These are phyloP conservation scores for Onychomys torridus DNA, from an alignment of 2,797 vertebrate species.

Conservation along the genomic window DNA sequence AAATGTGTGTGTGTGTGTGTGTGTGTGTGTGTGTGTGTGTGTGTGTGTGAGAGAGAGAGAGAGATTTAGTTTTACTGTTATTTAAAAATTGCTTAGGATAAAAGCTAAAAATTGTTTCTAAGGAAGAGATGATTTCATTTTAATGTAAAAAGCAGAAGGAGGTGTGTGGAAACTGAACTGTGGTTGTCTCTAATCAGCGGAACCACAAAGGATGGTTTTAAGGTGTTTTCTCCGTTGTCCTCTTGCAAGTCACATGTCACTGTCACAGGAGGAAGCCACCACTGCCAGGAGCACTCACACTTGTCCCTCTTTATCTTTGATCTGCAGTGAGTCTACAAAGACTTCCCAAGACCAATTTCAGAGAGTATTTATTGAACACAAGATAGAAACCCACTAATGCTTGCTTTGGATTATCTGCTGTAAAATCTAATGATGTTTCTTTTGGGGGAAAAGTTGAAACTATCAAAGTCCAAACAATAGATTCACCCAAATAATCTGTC, in stretches of 20 bases:
- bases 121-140: conserved; percentile 46
- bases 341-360: background rate
- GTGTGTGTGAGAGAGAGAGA: no score
- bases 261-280: background rate
- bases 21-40: background rate
- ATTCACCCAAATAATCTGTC: background rate
- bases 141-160: conserved; percentile 9
- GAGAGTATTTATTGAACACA: background rate
- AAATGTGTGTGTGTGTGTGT: background rate
- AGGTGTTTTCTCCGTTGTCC: background rate
- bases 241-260: background rate
- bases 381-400: background rate
- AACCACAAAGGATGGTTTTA: background rate
- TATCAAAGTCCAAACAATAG: background rate
- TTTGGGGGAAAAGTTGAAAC: conserved; percentile 40
- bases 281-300: background rate
- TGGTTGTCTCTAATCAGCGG: background rate
- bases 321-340: background rate
- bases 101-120: background rate
- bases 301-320: background rate
- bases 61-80: conserved; percentile 51
- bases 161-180: background rate
- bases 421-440: background rate
- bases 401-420: background rate
- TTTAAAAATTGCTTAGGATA: conserved; percentile 61